Evolutionary conservation across 2,797 vertebrate genomes (phyloP).

Genomic region (Alcedo atthis): DNA sequence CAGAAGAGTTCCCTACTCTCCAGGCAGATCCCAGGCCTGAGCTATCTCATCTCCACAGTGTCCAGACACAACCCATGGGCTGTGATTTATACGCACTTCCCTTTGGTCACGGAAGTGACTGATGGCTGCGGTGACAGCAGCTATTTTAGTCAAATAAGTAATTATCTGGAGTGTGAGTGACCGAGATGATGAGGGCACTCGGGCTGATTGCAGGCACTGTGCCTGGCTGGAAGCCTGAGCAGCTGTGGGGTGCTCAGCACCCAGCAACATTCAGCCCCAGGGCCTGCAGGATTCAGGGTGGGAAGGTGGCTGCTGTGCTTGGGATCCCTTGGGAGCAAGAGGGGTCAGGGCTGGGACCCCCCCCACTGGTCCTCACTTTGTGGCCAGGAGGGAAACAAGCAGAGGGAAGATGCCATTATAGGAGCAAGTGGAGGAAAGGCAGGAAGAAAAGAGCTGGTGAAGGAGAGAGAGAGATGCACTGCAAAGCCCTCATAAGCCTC

Average conservation of each 20-base stretch:
- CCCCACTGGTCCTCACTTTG: fast-evolving
- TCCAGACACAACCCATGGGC: background rate
- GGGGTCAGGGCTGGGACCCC: background rate
- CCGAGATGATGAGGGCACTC: background rate
- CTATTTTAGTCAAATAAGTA: conserved; percentile 42
- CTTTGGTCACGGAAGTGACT: background rate
- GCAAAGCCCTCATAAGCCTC: background rate
- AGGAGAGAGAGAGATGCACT: background rate
- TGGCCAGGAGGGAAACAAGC: background rate
- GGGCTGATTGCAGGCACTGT: background rate
- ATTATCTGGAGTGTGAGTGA: conserved; percentile 25
- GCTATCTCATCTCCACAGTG: fast-evolving
- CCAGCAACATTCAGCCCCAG: background rate
- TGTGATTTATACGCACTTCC: conserved; percentile 1
- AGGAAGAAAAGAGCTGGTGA: background rate
- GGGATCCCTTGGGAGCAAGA: background rate
- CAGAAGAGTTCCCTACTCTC: background rate
- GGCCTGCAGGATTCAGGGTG: background rate
- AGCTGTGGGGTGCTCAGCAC: background rate
- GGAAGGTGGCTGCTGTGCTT: background rate
- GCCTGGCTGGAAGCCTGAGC: background rate
- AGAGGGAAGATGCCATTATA: background rate
- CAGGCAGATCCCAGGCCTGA: background rate
- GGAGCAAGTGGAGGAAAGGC: background rate
- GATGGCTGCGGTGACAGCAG: conserved; percentile 12